Evolutionary conservation across 1,140 invertebrate genomes (phyloP).

Genomic region (Lethocerus indicus): DNA sequence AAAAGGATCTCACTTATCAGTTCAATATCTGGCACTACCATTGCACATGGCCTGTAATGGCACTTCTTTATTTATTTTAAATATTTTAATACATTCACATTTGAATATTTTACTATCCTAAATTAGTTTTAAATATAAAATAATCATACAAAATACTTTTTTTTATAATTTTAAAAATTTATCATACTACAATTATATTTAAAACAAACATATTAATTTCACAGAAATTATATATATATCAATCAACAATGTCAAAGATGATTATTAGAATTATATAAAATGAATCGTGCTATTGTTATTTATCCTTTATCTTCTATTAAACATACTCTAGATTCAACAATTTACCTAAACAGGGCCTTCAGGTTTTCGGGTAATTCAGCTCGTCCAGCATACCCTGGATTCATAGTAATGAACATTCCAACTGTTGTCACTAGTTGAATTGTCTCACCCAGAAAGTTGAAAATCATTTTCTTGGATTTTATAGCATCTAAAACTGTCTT

Average conservation of each 20-base stretch:
- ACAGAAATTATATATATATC: no score
- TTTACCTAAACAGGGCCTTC: conserved; percentile 46
- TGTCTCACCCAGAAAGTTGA: conserved; percentile 70
- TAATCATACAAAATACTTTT: not conserved
- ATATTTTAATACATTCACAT: not conserved
- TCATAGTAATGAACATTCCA: conserved; percentile 91
- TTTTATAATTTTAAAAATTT: not conserved
- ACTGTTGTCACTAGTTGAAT: conserved; percentile 60
- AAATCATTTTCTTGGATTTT: conserved; percentile 55
- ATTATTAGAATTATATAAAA: no score
- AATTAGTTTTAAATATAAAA: not conserved
- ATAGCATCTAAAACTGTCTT: conserved; percentile 71
- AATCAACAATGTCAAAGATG: no score
- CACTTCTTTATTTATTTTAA: not conserved
- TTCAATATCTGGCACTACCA: conserved; percentile 88
- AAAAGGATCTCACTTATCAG: conserved; percentile 90
- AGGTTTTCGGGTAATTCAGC: conserved; percentile 75
- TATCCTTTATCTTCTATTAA: no score
- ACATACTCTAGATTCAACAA: no score
- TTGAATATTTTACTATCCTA: not conserved
- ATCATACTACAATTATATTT: no score
- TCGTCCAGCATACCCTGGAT: conserved; percentile 76
- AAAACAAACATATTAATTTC: no score
- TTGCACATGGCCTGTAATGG: conserved; percentile 64
- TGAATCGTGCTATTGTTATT: no score